Conservation (phyloP, 2,888 invertebrate species). For the Nemotelus pantherinus region DNA sequence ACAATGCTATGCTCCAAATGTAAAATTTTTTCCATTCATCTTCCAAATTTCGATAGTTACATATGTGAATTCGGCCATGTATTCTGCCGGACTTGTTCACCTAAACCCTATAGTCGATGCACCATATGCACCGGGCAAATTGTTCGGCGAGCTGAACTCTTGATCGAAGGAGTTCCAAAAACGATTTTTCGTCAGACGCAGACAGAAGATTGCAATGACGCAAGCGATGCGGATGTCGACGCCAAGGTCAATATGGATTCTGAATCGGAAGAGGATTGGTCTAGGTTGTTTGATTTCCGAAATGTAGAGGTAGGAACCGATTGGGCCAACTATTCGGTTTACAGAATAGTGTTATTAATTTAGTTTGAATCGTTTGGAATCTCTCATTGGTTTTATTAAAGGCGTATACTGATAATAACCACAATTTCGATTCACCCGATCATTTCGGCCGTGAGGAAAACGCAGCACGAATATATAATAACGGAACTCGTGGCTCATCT, state of each 20-base stretch:
- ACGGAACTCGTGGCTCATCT: background rate
- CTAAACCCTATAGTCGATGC: slow-evolving; percentile 15
- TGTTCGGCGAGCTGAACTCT: slow-evolving; percentile 36
- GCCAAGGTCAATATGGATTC: slow-evolving; percentile 3
- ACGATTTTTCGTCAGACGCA: slow-evolving; percentile 23
- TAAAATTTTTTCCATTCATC: slow-evolving; percentile 48
- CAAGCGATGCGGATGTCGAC: background rate
- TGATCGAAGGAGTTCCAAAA: slow-evolving; percentile 42
- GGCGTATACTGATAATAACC: background rate
- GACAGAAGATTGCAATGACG: slow-evolving; percentile 6
- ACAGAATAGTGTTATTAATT: background rate
- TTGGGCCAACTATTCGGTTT: background rate
- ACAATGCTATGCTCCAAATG: slow-evolving; percentile 48
- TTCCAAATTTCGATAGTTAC: slow-evolving; percentile 49
- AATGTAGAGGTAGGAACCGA: slow-evolving; percentile 15
- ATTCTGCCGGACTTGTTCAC: slow-evolving; percentile 40
- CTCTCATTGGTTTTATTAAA: background rate
- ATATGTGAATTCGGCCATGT: slow-evolving; percentile 47
- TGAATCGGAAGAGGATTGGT: slow-evolving; percentile 36
- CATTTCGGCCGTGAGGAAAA: background rate
- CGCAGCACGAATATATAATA: background rate
- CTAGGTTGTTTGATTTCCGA: background rate
- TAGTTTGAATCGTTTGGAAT: background rate
- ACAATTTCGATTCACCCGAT: background rate
- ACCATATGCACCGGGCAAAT: slow-evolving; percentile 35